These are phyloP conservation scores for Danaus plexippus DNA, from an alignment of 1,140 invertebrate genomes.

Conservation along the genomic window DNA sequence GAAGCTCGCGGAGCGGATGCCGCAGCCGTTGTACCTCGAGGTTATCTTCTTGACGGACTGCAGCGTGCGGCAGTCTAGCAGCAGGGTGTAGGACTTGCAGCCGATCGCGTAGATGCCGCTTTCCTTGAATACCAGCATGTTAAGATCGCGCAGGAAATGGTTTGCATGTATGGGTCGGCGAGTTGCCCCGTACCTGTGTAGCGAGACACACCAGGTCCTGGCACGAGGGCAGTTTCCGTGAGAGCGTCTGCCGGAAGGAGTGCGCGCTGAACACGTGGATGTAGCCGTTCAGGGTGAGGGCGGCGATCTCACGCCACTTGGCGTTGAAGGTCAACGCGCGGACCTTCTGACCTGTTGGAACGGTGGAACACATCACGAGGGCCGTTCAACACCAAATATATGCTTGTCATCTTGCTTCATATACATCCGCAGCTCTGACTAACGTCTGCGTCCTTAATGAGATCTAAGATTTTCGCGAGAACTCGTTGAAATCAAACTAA, in stretches of 20 bases:
- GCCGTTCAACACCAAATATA: too few species aligned
- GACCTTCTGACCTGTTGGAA: conserved; percentile 80
- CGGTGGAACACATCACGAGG: neutral
- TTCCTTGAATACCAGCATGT: conserved; percentile 72
- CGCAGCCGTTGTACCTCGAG: conserved; percentile 86
- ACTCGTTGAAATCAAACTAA: too few species aligned
- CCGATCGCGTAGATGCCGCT: conserved; percentile 92
- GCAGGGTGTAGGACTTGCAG: conserved; percentile 91
- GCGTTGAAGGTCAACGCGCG: conserved; percentile 91
- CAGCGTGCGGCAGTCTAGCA: conserved; percentile 90
- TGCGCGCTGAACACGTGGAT: conserved; percentile 94
- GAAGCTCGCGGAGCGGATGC: conserved; percentile 92
- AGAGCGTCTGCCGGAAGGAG: conserved; percentile 87
- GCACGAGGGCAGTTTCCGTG: conserved; percentile 87
- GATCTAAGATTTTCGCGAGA: too few species aligned
- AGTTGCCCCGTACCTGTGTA: conserved; percentile 55
- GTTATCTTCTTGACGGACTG: conserved; percentile 80
- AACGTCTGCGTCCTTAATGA: too few species aligned
- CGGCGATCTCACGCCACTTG: conserved; percentile 88
- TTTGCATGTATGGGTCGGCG: neutral
- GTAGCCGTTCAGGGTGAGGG: conserved; percentile 92
- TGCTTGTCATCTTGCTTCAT: too few species aligned
- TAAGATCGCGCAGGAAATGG: neutral
- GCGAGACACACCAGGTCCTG: conserved; percentile 95
- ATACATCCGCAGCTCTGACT: too few species aligned